Evolutionary conservation across 2,888 invertebrate species (phyloP).

Genomic region (Lagria hirta): DNA sequence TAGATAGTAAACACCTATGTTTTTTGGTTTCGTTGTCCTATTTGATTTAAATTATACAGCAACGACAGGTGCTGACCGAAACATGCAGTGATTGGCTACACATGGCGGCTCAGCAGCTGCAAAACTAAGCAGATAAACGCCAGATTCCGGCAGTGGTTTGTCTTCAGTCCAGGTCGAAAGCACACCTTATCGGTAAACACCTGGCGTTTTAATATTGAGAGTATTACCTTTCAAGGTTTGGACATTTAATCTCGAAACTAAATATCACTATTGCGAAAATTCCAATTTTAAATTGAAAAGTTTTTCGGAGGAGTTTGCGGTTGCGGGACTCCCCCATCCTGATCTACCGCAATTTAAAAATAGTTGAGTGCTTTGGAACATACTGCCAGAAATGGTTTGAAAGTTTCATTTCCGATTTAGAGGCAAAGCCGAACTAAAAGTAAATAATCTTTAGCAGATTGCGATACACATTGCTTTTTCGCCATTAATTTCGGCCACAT

Average conservation of each 20-base stretch:
- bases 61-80: constrained; percentile 39
- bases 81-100: constrained; percentile 43
- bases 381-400: no score
- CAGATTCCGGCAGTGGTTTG: constrained; percentile 26
- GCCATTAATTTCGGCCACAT: no score
- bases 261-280: neutral
- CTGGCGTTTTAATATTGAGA: constrained; percentile 16
- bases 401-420: no score
- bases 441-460: neutral
- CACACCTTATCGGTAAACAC: constrained; percentile 18
- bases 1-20: no score
- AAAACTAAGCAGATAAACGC: constrained; percentile 19
- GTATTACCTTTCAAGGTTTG: neutral
- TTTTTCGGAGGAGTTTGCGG: neutral
- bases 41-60: no score
- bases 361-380: neutral
- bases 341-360: constrained; percentile 10
- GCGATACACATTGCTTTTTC: no score
- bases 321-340: constrained; percentile 1
- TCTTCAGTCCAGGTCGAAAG: constrained; percentile 12
- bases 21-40: no score
- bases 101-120: constrained; percentile 33
- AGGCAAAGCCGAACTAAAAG: constrained; percentile 1
- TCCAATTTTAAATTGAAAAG: constrained; percentile 1
- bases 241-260: constrained; percentile 9